phyloP scores from a whole-genome alignment of 2,113 vertebrate species.

The Seriola quinqueradiata region DNA sequence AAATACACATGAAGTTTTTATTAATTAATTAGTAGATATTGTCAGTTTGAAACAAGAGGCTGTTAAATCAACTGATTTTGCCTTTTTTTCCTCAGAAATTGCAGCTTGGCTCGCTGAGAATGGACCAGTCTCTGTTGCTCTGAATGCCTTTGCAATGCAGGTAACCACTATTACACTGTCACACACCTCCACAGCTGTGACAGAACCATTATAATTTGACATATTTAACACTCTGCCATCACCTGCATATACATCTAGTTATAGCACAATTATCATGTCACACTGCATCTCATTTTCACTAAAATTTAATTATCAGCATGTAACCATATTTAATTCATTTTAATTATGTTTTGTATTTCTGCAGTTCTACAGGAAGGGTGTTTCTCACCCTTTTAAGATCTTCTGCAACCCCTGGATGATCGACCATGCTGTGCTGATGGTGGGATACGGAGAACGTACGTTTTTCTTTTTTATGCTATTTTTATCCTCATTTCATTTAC shows the following conservation, averaged over 20 bases:
- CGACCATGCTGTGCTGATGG: conserved; percentile 91
- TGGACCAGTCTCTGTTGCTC: conserved; percentile 90
- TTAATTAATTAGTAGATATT: not conserved
- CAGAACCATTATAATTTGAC: not conserved
- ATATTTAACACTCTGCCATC: not conserved
- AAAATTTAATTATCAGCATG: not conserved
- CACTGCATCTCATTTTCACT: not conserved
- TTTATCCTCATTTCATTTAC: not conserved
- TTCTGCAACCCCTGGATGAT: conserved; percentile 93
- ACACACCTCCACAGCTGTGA: not conserved
- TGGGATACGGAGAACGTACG: conserved; percentile 92
- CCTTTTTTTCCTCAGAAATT: conserved; percentile 81
- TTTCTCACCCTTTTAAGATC: conserved; percentile 89
- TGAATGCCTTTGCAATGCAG: conserved; percentile 97
- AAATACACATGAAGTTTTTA: not conserved
- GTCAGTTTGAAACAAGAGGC: not conserved
- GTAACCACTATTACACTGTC: conserved; percentile 59
- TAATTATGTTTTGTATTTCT: conserved; percentile 9
- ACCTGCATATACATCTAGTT: not conserved
- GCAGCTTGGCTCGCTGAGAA: conserved; percentile 91
- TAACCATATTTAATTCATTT: not conserved
- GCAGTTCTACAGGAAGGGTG: conserved; percentile 91
- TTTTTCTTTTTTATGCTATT: not conserved
- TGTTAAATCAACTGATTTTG: not conserved
- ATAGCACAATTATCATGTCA: not conserved